phyloP scores from a whole-genome alignment of 2,888 invertebrate species.

The Paralinhomoeus sp. region DNA sequence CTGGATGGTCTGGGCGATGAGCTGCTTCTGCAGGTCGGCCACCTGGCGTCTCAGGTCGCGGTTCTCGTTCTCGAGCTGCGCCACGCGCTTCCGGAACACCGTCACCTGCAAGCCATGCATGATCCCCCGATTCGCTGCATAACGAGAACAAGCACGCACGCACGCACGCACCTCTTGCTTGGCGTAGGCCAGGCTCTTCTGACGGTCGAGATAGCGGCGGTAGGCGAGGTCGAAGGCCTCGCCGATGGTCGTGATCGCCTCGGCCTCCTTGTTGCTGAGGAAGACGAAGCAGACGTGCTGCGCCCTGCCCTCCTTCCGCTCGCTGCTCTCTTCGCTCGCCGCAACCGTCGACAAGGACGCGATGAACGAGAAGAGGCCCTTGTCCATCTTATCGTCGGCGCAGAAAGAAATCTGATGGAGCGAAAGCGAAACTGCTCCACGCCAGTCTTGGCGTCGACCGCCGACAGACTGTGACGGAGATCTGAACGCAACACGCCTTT shows the following conservation, averaged over 20 bases:
- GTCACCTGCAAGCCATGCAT: conserved; percentile 54
- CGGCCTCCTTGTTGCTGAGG: conserved; percentile 82
- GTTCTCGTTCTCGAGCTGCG: conserved; percentile 53
- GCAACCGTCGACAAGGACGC: no score
- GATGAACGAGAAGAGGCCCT: conserved; percentile 84
- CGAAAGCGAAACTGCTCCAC: conserved; percentile 65
- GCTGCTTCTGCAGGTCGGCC: neutral
- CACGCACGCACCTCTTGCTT: conserved; percentile 70
- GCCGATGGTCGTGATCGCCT: conserved; percentile 92
- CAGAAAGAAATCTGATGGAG: conserved; percentile 92
- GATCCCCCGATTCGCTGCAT: conserved; percentile 37
- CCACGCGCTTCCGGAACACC: conserved; percentile 65
- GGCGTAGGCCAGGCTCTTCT: conserved; percentile 29
- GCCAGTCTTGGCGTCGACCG: conserved; percentile 47
- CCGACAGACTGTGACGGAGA: conserved; percentile 83
- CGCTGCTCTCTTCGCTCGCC: no score
- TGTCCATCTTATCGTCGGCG: conserved; percentile 82
- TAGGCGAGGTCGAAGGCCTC: conserved; percentile 95
- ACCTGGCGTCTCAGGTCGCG: conserved; percentile 1
- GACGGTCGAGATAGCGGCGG: conserved; percentile 41
- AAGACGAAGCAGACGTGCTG: conserved; percentile 83
- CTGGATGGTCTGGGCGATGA: conserved; percentile 2
- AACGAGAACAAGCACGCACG: no score
- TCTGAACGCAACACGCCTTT: no score
- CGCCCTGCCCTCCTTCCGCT: conserved; percentile 33